Evolutionary conservation across 2,797 vertebrate species (phyloP).

Genomic region (Ctenosaura bakeri): DNA sequence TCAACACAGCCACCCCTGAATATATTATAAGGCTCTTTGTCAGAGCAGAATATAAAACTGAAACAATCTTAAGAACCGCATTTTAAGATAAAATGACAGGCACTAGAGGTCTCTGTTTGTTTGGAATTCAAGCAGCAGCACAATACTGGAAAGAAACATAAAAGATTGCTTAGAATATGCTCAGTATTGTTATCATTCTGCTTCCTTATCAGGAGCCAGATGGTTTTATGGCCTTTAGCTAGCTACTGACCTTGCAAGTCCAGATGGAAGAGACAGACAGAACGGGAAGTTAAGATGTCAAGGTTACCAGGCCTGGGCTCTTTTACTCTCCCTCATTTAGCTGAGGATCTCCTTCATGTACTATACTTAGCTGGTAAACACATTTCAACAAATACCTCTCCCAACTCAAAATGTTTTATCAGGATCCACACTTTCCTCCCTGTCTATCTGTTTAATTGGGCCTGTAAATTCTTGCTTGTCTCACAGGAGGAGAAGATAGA

Average conservation of each 20-base stretch:
- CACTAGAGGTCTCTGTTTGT: conserved; percentile 9
- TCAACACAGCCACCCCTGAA: no score
- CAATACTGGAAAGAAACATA: neutral
- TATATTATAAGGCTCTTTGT: no score
- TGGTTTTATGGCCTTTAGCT: neutral
- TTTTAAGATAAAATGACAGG: neutral
- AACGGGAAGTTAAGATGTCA: neutral
- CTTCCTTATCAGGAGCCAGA: conserved; percentile 15
- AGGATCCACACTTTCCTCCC: neutral
- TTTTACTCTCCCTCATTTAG: neutral
- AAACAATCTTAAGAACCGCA: neutral
- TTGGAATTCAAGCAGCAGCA: neutral
- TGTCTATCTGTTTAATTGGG: neutral
- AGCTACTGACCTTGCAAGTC: neutral
- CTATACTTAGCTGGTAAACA: neutral
- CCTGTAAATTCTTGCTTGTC: no score
- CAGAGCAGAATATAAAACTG: neutral
- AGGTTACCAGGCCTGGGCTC: neutral
- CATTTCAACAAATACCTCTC: neutral
- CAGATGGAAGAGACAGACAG: neutral
- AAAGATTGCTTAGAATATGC: neutral
- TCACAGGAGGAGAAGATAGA: no score
- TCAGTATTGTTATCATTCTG: neutral
- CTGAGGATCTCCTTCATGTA: neutral
- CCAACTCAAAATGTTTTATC: neutral